Evolutionary conservation across 2,888 invertebrate species (phyloP).

Genomic region (Parelbella ahira): DNA sequence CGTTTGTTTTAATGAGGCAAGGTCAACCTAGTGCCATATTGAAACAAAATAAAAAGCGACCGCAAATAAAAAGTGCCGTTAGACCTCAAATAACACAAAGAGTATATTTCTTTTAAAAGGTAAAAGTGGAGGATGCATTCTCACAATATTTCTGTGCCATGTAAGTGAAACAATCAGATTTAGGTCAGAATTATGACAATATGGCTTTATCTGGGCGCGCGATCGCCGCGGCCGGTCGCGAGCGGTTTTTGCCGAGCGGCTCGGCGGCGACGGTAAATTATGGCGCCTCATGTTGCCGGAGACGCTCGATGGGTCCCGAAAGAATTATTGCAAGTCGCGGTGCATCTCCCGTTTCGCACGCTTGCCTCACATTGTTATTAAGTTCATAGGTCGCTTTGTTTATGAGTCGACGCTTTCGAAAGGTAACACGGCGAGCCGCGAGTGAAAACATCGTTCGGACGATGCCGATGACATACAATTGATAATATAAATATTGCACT

Average conservation of each 20-base stretch:
- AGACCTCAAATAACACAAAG: conserved; percentile 26
- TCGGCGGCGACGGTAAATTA: conserved; percentile 43
- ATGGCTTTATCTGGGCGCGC: conserved; percentile 53
- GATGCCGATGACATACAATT: conserved; percentile 74
- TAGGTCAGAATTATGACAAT: conserved; percentile 59
- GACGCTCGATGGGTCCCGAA: conserved; percentile 58
- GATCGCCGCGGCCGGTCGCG: conserved; percentile 50
- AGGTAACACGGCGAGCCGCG: conserved; percentile 70
- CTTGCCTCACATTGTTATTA: conserved; percentile 76
- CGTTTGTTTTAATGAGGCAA: too few relatives aligned
- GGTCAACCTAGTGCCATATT: conserved; percentile 52
- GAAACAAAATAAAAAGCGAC: conserved; percentile 30
- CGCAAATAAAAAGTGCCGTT: conserved; percentile 27
- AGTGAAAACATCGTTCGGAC: conserved; percentile 69
- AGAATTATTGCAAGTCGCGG: conserved; percentile 71
- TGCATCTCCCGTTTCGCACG: conserved; percentile 78
- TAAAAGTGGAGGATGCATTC: conserved; percentile 28
- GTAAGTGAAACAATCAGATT: conserved; percentile 56
- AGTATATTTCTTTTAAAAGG: conserved; percentile 25
- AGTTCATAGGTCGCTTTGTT: conserved; percentile 78
- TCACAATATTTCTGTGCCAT: conserved; percentile 51
- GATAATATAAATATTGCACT: conserved; percentile 73
- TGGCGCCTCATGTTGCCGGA: conserved; percentile 57
- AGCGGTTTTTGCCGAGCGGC: conserved; percentile 53
- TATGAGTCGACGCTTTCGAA: conserved; percentile 76